Percentiles rank a stretch among this genome's conserved stretches.
phyloP scores from a whole-genome alignment of 2,113 vertebrate species.

The Sinocyclocheilus maitianheensis region DNA sequence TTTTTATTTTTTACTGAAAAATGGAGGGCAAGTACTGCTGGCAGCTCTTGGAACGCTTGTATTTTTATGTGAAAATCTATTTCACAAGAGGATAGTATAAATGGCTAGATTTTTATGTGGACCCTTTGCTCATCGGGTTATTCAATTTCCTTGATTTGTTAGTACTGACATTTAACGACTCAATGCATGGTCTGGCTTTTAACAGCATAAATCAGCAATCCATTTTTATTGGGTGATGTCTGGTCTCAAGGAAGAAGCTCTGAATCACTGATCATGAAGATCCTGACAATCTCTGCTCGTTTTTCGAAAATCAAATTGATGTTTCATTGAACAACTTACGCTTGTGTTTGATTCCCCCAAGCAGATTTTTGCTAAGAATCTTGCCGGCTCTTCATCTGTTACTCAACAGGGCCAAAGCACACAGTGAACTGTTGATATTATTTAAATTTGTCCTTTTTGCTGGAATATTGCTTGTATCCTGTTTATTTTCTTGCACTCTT shows the following conservation, averaged over 20 bases:
- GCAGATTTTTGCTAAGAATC: background rate
- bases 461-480: conserved; percentile 28
- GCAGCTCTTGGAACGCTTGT: conserved; percentile 41
- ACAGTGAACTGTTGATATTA: background rate
- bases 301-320: conserved; percentile 21
- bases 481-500: conserved; percentile 41
- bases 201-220: background rate
- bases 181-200: background rate
- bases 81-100: too few species aligned
- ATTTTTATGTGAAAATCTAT: too few species aligned
- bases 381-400: background rate
- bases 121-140: background rate
- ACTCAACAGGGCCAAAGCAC: background rate
- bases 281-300: background rate
- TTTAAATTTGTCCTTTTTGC: background rate
- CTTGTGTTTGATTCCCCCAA: conserved; percentile 9
- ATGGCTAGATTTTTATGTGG: background rate
- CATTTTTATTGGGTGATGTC: background rate
- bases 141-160: background rate
- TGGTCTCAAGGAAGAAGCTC: background rate
- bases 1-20: background rate
- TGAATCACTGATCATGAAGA: background rate
- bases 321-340: conserved; percentile 26
- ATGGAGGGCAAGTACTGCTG: conserved; percentile 41
- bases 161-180: background rate